phyloP scores from a whole-genome alignment of 2,888 invertebrate genomes.

The Chloroclysta siterata region DNA sequence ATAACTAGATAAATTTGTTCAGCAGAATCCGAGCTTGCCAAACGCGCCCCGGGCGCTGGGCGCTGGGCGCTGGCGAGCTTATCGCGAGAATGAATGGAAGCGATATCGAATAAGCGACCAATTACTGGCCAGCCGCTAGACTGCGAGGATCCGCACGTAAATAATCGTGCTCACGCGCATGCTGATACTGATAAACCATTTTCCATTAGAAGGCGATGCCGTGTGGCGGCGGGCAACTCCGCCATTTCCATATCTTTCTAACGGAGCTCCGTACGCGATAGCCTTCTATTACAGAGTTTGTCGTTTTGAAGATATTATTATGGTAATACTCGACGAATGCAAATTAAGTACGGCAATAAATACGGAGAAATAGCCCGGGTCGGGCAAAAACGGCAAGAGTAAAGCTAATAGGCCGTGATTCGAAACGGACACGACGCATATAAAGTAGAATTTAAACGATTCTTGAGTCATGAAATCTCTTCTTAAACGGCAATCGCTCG shows the following conservation, averaged over 20 bases:
- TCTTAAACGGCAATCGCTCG: constrained; percentile 40
- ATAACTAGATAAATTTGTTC: constrained; percentile 58
- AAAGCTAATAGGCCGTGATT: constrained; percentile 57
- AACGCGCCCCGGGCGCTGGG: constrained; percentile 57
- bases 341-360: constrained; percentile 75
- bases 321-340: constrained; percentile 71
- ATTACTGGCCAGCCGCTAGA: constrained; percentile 70
- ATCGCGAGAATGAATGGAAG: constrained; percentile 79
- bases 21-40: constrained; percentile 57
- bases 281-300: constrained; percentile 71
- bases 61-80: constrained; percentile 65
- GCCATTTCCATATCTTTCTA: constrained; percentile 72
- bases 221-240: constrained; percentile 52
- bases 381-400: constrained; percentile 60
- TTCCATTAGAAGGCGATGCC: constrained; percentile 65
- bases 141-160: constrained; percentile 71
- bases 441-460: constrained; percentile 54
- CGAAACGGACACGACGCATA: constrained; percentile 54
- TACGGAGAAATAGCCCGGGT: constrained; percentile 63
- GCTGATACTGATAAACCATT: constrained; percentile 77
- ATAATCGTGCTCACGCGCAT: constrained; percentile 79
- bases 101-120: constrained; percentile 79
- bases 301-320: constrained; percentile 74
- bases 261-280: constrained; percentile 58
- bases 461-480: constrained; percentile 49